phyloP scores from a whole-genome alignment of 2,888 invertebrate genomes.

The Andrena praecox region DNA sequence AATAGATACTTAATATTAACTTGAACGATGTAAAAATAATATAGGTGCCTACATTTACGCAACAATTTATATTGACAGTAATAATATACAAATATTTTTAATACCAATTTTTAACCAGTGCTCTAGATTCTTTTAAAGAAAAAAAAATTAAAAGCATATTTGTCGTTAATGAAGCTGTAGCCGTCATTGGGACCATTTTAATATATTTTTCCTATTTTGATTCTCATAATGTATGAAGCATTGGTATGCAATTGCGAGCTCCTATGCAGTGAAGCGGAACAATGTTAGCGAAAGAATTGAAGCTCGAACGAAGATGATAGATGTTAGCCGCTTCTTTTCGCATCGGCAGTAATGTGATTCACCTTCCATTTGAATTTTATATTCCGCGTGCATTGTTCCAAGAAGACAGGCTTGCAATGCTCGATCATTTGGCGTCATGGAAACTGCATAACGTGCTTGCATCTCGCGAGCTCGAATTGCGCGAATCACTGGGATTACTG shows the following conservation, averaged over 20 bases:
- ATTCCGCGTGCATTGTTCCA: constrained; percentile 61
- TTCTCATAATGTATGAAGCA: background rate
- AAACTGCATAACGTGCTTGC: constrained; percentile 39
- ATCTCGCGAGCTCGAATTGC: constrained; percentile 48
- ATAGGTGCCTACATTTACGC: too few species aligned
- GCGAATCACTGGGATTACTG: constrained; percentile 41
- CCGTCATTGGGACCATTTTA: background rate
- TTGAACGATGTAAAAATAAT: too few species aligned
- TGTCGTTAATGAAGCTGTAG: background rate
- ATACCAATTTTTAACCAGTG: too few species aligned
- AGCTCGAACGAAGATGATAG: background rate
- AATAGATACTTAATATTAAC: too few species aligned
- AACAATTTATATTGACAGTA: too few species aligned
- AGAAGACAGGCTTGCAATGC: constrained; percentile 40
- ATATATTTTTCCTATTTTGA: background rate
- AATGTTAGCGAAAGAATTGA: constrained; percentile 8
- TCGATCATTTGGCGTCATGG: constrained; percentile 33
- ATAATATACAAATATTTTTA: too few species aligned
- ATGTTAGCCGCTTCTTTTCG: constrained; percentile 45
- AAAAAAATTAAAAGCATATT: too few species aligned
- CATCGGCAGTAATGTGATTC: constrained; percentile 71
- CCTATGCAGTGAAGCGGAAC: background rate
- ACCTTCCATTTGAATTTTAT: constrained; percentile 72
- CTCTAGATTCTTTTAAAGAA: too few species aligned
- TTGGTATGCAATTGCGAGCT: background rate